Conservation (phyloP, 2,113 vertebrate genomes). For the Microtus oregoni region DNA sequence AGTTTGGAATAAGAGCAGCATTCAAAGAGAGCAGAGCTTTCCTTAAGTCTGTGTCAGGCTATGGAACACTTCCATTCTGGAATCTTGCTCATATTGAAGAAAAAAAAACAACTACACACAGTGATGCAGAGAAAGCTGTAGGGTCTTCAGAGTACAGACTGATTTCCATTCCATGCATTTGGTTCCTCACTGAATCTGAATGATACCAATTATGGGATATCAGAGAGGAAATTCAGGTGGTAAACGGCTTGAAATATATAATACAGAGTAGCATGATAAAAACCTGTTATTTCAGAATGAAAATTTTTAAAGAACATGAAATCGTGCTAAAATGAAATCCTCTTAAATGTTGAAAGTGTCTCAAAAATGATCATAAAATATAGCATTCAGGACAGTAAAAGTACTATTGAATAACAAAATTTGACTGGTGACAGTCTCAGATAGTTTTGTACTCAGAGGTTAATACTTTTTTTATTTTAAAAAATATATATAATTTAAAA, state of each 20-base stretch:
- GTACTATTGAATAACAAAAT: not conserved
- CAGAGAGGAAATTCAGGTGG: constrained; percentile 35
- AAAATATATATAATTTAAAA: not conserved
- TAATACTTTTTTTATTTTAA: not conserved
- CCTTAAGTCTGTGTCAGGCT: not conserved
- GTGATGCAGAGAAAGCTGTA: constrained; percentile 33
- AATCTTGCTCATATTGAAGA: constrained; percentile 52
- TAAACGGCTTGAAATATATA: constrained; percentile 42
- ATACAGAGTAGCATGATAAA: constrained; percentile 1
- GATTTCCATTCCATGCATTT: constrained; percentile 50
- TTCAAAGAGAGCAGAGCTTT: constrained; percentile 30
- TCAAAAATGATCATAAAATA: constrained; percentile 11
- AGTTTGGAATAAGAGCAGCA: not conserved
- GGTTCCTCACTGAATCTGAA: not conserved
- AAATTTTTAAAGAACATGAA: constrained; percentile 11
- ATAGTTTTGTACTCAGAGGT: constrained; percentile 25
- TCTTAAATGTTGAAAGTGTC: not conserved
- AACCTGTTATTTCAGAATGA: not conserved
- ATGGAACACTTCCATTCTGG: constrained; percentile 33
- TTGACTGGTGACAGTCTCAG: not conserved
- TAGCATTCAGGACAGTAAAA: not conserved
- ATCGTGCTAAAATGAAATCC: not conserved
- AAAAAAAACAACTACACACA: not conserved
- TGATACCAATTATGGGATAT: constrained; percentile 41
- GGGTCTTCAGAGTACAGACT: not conserved